Evolutionary conservation across 2,797 vertebrate genomes (phyloP), one percentile per base, ranked within the genome.

Genomic region (Eidolon dupreanum): DNA sequence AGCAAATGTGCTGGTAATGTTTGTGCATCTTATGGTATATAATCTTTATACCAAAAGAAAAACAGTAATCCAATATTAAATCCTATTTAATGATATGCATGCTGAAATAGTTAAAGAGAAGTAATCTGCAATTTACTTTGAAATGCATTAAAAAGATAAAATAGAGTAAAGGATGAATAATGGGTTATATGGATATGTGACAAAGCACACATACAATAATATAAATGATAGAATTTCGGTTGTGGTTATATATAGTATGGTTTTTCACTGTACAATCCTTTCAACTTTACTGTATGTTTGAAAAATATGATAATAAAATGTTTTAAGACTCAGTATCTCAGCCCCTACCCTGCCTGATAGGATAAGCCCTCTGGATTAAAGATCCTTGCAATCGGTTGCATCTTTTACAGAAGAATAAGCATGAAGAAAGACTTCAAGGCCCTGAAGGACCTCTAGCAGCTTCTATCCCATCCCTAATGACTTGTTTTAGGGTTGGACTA

Each of bases 91-190:
- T 57, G 28, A 92, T 81, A 74, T 24, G 11, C 49, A 59, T 78
- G 46, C 24, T 95, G 53, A 93, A 88, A 83, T 83, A 41, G 83
- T 88, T 89, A 61, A n/a, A n/a, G 12, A 24, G 2, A 92, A 78
- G 6, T 57, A 3, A 79, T 17, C 13, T 65, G 31, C 17, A 70
- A 70, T 77, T 94, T 79, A 41, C 4, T 77, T n/a, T 10, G 4
- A 84, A 63, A 71, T 89, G 8, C 55, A 77, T 61, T 31, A 91
- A n/a, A 88, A 89, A 83, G 36, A 84, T 41, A 46, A 83, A 33
- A 65, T 49, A 5, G 46, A 41, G 90, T 78, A 83, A 49, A 78
- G 7, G 13, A 7, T 71, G 33, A 28, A 86, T 55, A 73, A 73
- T 82, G 26, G 13, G 5, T 49, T 91, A 43, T 16, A 20, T 22